A percentile compares a stretch with the other conserved stretches of the same genome.
Evolutionary conservation across 2,888 invertebrate species (phyloP).

Genomic region (Caenorhabditis virilis): DNA sequence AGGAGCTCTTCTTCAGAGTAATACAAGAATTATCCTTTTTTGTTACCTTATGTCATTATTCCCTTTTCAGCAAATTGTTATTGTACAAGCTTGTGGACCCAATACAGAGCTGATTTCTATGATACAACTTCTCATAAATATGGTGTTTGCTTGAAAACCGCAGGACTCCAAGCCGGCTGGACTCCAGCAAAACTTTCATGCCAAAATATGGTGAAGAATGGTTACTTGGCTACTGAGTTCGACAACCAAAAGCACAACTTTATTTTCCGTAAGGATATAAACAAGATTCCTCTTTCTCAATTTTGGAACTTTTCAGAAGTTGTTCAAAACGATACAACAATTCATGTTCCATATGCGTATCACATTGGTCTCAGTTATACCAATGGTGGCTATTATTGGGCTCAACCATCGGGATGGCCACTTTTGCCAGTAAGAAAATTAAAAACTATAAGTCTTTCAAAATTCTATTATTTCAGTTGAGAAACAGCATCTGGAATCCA

Average conservation of each 20-base stretch:
- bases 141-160: constrained; percentile 23
- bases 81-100: constrained; percentile 29
- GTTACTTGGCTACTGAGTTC: constrained; percentile 21
- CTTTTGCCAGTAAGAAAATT: neutral
- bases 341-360: constrained; percentile 15
- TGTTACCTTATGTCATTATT: neutral
- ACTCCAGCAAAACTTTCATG: constrained; percentile 25
- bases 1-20: constrained; percentile 27
- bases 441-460: no score
- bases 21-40: neutral
- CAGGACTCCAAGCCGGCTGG: constrained; percentile 16
- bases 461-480: no score
- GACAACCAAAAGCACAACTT: constrained; percentile 19
- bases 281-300: no score
- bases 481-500: constrained; percentile 18
- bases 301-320: neutral
- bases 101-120: constrained; percentile 11
- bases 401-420: constrained; percentile 10
- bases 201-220: constrained; percentile 7
- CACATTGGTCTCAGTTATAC: constrained; percentile 14
- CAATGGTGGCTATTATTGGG: constrained; percentile 16
- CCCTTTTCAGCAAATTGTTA: constrained; percentile 33
- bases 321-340: constrained; percentile 10
- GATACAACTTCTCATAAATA: constrained; percentile 14
- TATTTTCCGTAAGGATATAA: neutral